Base-by-base conservation (phyloP, 2,888 invertebrate species). In the Cyclophora punctaria region DNA sequence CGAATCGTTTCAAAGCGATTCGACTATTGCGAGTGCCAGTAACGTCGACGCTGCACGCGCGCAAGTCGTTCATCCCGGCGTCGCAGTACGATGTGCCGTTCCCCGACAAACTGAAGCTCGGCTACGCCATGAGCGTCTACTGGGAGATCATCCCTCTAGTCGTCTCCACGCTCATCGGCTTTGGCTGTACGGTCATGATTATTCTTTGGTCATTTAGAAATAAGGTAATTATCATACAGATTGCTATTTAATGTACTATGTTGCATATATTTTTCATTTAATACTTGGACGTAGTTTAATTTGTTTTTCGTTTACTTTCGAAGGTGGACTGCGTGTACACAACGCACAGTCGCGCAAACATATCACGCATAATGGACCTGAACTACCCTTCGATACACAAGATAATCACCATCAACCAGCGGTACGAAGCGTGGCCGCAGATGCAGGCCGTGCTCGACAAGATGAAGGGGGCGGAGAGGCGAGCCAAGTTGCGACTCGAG, bases 281-380 rank as follows among this genome's bases (percentile, higher is more conserved):
- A 7, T 46, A 44, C 37, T n/a, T 7, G 37, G 35, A 20, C 20
- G 20, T 20, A 47, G 5, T 3, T 45, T 33, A 5, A 5, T 34
- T 41, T 6, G 3, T 4, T 43, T 34, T 47, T 5, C 5, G n/a
- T 34, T 6, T 47, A 20, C 5, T 3, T 41, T 61, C 64, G 6
- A 64, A 88, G 87, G 78, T 84, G 47, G 87, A 88, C 57, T 51
- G 69, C 1, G 80, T 83, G 5, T 87, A 67, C 60, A 46, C 67
- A 3, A 55, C 72, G 2, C 73, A 63, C 57, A 79, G 49, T 57
- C 77, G 81, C 7, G 53, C 54, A 0, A 67, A 59, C 57, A 74
- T 84, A 42, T 82, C 84, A 0, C 80, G 79, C 34, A 84, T 79
- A 2, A 86, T 86, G 85, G 71, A 88, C 63, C 69, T 88, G 44